phyloP scores from a whole-genome alignment of 2,888 invertebrate genomes.

The Meandrusa payeni region DNA sequence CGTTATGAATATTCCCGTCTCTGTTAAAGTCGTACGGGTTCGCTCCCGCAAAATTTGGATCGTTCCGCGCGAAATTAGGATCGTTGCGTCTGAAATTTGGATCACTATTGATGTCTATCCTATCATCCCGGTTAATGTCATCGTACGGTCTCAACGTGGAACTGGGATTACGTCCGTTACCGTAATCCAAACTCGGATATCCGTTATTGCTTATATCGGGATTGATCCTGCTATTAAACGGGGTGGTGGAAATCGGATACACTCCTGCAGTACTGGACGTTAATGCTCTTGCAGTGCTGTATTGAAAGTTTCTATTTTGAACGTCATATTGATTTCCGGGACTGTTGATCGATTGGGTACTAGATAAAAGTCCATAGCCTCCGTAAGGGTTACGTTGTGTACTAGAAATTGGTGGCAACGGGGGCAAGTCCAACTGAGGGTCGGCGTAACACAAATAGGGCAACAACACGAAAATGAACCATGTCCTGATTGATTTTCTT shows the following conservation, averaged over 20 bases:
- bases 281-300: slow-evolving; percentile 53
- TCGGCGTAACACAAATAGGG: slow-evolving; percentile 37
- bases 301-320: slow-evolving; percentile 54
- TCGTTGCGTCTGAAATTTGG: slow-evolving; percentile 72
- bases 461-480: slow-evolving; percentile 44
- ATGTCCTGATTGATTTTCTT: slow-evolving; percentile 45
- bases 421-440: slow-evolving; percentile 81
- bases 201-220: slow-evolving; percentile 75
- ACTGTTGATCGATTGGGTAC: slow-evolving; percentile 60
- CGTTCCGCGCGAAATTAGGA: slow-evolving; percentile 73
- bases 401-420: slow-evolving; percentile 54
- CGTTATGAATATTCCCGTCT: slow-evolving; percentile 53
- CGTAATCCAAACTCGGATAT: slow-evolving; percentile 58
- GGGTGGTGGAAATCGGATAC: slow-evolving; percentile 62
- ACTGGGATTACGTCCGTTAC: slow-evolving; percentile 52
- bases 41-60: slow-evolving; percentile 64
- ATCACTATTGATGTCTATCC: slow-evolving; percentile 70
- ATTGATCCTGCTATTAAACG: slow-evolving; percentile 52
- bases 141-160: slow-evolving; percentile 52
- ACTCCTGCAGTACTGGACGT: slow-evolving; percentile 48
- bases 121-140: slow-evolving; percentile 59
- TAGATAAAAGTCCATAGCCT: slow-evolving; percentile 59
- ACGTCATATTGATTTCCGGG: slow-evolving; percentile 65
- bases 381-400: slow-evolving; percentile 55
- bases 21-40: slow-evolving; percentile 69